Conservation (phyloP, 2,113 vertebrate species). For the Taxidea taxus region DNA sequence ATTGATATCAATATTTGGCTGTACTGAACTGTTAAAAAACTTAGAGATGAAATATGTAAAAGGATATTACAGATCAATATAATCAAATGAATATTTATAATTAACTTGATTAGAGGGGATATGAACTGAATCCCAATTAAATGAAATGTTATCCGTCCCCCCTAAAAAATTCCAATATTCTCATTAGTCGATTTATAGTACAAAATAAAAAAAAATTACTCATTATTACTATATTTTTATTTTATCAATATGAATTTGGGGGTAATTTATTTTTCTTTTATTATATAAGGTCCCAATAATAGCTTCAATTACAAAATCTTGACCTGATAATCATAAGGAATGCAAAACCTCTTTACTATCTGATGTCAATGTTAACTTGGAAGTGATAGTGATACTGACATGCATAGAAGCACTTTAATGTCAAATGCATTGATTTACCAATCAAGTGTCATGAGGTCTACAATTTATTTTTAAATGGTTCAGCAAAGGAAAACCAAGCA, state of each 20-base stretch:
- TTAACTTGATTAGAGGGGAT: background rate
- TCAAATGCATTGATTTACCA: background rate
- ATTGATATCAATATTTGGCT: background rate
- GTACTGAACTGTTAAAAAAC: background rate
- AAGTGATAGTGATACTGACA: background rate
- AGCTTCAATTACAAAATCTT: background rate
- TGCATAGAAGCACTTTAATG: background rate
- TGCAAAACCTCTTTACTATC: background rate
- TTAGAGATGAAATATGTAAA: background rate
- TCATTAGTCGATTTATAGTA: background rate
- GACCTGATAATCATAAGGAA: background rate
- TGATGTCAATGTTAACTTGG: background rate
- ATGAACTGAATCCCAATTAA: background rate
- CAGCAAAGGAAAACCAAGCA: background rate
- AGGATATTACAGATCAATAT: background rate
- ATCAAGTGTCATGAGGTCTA: background rate
- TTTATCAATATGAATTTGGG: background rate
- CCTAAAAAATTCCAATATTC: background rate
- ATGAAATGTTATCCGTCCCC: background rate
- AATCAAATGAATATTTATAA: background rate
- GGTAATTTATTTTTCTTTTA: background rate
- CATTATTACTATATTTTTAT: background rate
- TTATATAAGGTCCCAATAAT: background rate
- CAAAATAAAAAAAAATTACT: background rate
- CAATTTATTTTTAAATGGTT: background rate